Evolutionary conservation across 2,888 invertebrate species (phyloP), one percentile per base, ranked within the genome.

Genomic region (Palloptera scutellata): DNA sequence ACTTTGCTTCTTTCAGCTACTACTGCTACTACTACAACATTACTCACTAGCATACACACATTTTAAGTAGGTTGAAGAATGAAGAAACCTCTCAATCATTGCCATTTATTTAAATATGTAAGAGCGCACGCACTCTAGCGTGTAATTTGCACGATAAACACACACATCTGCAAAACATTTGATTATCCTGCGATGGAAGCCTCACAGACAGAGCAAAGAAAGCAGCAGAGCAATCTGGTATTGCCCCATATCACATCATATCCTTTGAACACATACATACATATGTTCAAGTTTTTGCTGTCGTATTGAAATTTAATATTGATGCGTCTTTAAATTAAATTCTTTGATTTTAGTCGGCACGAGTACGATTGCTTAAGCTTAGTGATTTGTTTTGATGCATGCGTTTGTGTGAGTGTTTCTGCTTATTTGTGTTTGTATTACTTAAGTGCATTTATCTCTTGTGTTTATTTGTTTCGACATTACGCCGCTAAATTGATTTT

Each of bases 101-200:
- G 52, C 15, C 15, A 11, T 60, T 60, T 45, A 60, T 13, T 10
- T 52, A 10, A 30, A 42, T 58, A 48, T 11, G n/a, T 45, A n/a
- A 40, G 45, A n/a, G n/a, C 52, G n/a, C 41, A 52, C 43, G 20
- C 54, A n/a, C 54, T 66, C 45, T 48, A 66, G 57, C 61, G 48
- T 41, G 48, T 66, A 66, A 66, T 66, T 66, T 66, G 55, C 53
- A 54, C 53, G 61, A 66, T 66, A 66, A 66, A 61, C 57, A 61
- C 66, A 61, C 66, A 61, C 66, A 66, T 66, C 64, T 61, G 66
- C 66, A 55, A 66, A 61, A 61, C 48, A 61, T 66, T 53, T 61
- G 59, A 57, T 66, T 66, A 66, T 66, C 61, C 30, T 52, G 20
- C 12, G 48, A 15, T 45, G 45, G 15, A 42, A 12, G 19, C n/a